phyloP scores from a whole-genome alignment of 1,140 invertebrate species.

The Drosophila ficusphila region DNA sequence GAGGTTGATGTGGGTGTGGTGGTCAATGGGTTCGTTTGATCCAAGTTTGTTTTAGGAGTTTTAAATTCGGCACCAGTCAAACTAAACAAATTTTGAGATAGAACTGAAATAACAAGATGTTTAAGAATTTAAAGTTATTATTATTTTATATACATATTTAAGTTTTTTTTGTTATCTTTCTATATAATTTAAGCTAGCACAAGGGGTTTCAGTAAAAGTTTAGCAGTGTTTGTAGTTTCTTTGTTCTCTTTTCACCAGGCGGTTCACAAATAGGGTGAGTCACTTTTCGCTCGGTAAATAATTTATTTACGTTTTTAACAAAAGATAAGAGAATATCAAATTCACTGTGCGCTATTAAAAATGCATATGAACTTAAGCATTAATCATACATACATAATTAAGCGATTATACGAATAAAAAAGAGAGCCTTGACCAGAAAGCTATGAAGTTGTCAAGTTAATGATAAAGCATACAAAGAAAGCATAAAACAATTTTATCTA shows the following conservation, averaged over 20 bases:
- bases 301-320: constrained; percentile 28
- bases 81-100: constrained; percentile 41
- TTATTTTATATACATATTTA: too few species aligned
- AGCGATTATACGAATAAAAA: neutral
- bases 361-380: too few species aligned
- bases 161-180: too few species aligned
- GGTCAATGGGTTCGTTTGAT: constrained; percentile 1
- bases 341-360: too few species aligned
- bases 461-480: neutral
- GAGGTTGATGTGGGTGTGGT: constrained; percentile 36
- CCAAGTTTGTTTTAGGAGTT: neutral
- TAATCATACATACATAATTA: too few species aligned
- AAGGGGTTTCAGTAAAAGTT: neutral
- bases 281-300: constrained; percentile 36
- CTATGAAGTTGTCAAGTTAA: neutral
- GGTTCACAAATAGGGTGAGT: constrained; percentile 8
- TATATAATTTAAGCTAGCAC: neutral
- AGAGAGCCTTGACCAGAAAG: too few species aligned
- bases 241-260: neutral
- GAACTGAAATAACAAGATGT: constrained; percentile 22
- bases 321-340: constrained; percentile 35
- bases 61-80: constrained; percentile 34
- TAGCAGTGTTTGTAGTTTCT: neutral
- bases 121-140: neutral
- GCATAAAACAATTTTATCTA: constrained; percentile 18